These are phyloP conservation scores for Nibea coibor DNA, from an alignment of 2,113 vertebrate genomes.

Conservation along the genomic window DNA sequence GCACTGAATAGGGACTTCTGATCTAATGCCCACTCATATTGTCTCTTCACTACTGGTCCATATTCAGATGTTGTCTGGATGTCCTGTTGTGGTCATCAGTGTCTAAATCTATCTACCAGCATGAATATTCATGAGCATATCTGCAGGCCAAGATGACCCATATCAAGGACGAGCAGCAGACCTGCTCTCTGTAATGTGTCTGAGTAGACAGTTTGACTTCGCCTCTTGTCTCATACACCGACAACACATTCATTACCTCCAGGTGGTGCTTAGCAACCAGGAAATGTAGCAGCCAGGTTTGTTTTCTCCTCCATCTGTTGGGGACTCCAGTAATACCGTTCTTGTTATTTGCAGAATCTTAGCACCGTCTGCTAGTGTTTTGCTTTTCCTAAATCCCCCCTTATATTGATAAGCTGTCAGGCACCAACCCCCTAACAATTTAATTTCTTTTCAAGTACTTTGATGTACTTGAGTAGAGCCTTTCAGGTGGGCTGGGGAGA, in stretches of 20 bases:
- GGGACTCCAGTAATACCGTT: slow-evolving; percentile 50
- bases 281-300: slow-evolving; percentile 72
- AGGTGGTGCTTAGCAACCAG: slow-evolving; percentile 75
- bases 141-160: slow-evolving; percentile 40
- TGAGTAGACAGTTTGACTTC: slow-evolving; percentile 47
- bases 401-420: slow-evolving; percentile 65
- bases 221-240: slow-evolving; percentile 25
- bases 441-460: slow-evolving; percentile 73
- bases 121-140: slow-evolving; percentile 50
- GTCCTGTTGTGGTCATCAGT: slow-evolving; percentile 14
- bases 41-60: slow-evolving; percentile 7
- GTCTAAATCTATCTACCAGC: slow-evolving; percentile 21
- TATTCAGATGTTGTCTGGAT: slow-evolving; percentile 15
- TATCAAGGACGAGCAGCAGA: slow-evolving; percentile 57
- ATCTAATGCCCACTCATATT: slow-evolving; percentile 9
- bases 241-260: slow-evolving; percentile 66
- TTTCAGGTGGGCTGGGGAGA: slow-evolving; percentile 65
- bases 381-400: slow-evolving; percentile 59
- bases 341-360: slow-evolving; percentile 68
- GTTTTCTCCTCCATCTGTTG: slow-evolving; percentile 79
- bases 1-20: slow-evolving; percentile 10
- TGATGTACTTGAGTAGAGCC: slow-evolving; percentile 58
- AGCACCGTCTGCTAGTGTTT: slow-evolving; percentile 73
- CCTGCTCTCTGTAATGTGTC: slow-evolving; percentile 29
- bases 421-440: slow-evolving; percentile 49